Conservation (phyloP, 2,888 invertebrate genomes). For the Rhingia campestris region DNA sequence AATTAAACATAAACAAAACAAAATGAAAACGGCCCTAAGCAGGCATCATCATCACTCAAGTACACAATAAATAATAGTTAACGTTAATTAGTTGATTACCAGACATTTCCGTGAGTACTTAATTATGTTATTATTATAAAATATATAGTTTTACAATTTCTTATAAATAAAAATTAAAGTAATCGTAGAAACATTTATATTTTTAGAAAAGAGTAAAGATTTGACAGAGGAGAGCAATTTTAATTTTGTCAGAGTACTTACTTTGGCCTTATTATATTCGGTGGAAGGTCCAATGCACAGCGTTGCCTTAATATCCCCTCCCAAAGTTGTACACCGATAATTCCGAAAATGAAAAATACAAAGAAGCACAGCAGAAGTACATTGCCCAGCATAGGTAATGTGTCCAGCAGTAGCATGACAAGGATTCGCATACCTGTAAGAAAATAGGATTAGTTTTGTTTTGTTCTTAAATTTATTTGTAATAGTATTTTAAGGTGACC, state of each 20-base stretch:
- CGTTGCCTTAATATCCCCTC: constrained; percentile 97
- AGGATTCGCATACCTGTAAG: constrained; percentile 96
- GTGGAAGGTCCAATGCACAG: constrained; percentile 91
- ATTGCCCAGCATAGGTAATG: constrained; percentile 99
- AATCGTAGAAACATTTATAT: constrained; percentile 2
- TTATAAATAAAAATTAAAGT: constrained; percentile 29
- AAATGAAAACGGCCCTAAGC: constrained; percentile 20
- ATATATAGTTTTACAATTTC: constrained; percentile 11
- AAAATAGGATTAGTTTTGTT: too few relatives aligned
- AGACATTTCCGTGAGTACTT: constrained; percentile 50
- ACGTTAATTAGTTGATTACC: constrained; percentile 45
- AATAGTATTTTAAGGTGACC: too few relatives aligned
- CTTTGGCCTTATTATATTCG: constrained; percentile 89
- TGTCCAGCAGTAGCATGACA: constrained; percentile 98
- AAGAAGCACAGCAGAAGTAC: constrained; percentile 99
- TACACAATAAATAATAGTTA: constrained; percentile 32
- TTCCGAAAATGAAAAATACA: constrained; percentile 99
- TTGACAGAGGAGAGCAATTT: background rate
- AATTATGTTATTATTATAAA: constrained; percentile 26
- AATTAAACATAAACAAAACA: constrained; percentile 4
- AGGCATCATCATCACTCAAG: constrained; percentile 43
- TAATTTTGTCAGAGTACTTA: constrained; percentile 84
- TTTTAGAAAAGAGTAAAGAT: constrained; percentile 24
- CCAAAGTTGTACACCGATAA: constrained; percentile 99
- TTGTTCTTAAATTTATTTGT: too few relatives aligned